Percentiles rank a stretch among this genome's conserved stretches.
These are phyloP conservation scores for Hyles vespertilio DNA, from an alignment of 1,140 invertebrate genomes.

Conservation along the genomic window DNA sequence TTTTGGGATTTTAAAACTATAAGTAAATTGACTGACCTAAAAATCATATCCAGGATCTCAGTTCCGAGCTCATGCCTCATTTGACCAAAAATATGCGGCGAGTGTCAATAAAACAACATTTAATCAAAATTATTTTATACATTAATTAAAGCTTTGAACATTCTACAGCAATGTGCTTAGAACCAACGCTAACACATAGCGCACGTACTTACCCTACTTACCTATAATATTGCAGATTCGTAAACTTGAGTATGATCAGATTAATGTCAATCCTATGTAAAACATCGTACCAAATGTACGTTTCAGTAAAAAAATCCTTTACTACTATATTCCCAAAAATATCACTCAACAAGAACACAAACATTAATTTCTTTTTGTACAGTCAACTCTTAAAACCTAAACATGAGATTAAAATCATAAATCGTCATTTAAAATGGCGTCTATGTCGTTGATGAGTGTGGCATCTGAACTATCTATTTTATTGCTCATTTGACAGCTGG, in stretches of 20 bases:
- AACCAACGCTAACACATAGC: constrained; percentile 5
- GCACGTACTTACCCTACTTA: too few species aligned
- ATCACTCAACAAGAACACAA: background rate
- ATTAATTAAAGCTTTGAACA: constrained; percentile 44
- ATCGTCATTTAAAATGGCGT: constrained; percentile 46
- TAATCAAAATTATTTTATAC: constrained; percentile 22
- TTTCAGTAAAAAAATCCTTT: background rate
- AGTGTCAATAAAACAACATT: constrained; percentile 19
- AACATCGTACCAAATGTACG: background rate
- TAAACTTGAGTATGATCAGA: too few species aligned
- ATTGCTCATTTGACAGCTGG: constrained; percentile 47
- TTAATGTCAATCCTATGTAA: too few species aligned
- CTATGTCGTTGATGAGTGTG: constrained; percentile 50
- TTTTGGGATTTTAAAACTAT: too few species aligned
- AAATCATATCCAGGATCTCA: too few species aligned
- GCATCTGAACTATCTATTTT: constrained; percentile 30
- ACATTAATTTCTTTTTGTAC: constrained; percentile 16
- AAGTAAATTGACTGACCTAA: too few species aligned
- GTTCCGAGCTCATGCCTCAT: too few species aligned
- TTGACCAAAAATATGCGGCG: background rate
- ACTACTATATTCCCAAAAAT: background rate
- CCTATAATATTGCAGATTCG: too few species aligned
- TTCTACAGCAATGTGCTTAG: constrained; percentile 18
- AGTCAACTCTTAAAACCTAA: constrained; percentile 1
- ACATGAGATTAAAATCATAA: constrained; percentile 39